Evolutionary conservation across 2,888 invertebrate genomes (phyloP).

Genomic region (Dione juno): DNA sequence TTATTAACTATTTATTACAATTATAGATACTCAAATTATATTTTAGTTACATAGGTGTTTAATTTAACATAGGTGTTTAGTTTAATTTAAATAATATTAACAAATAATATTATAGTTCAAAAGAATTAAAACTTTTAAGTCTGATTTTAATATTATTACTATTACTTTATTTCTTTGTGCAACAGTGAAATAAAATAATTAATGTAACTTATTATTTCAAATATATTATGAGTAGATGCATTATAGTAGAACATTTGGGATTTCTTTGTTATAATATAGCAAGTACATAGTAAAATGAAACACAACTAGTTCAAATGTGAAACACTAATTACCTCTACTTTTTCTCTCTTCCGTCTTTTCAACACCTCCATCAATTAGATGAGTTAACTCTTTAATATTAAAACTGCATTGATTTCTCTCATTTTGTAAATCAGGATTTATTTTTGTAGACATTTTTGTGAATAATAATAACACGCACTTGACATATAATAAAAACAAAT

Average conservation of each 20-base stretch:
- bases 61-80: too few relatives aligned
- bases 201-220: background rate
- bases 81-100: too few relatives aligned
- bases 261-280: background rate
- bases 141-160: too few relatives aligned
- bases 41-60: background rate
- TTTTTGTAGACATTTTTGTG: constrained; percentile 49
- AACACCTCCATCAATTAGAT: constrained; percentile 90
- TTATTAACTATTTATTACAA: background rate
- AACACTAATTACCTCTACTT: constrained; percentile 64
- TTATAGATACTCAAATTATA: background rate
- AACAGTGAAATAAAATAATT: too few relatives aligned
- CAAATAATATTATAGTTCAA: too few relatives aligned
- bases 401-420: constrained; percentile 91
- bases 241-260: background rate
- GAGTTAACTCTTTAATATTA: constrained; percentile 88
- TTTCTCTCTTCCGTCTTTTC: constrained; percentile 88
- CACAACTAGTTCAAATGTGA: background rate
- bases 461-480: background rate
- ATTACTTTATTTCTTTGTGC: too few relatives aligned
- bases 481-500: background rate
- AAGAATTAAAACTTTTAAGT: too few relatives aligned
- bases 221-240: background rate
- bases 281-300: background rate
- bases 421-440: constrained; percentile 88